phyloP scores from a whole-genome alignment of 1,140 invertebrate species.

The Neoseiulus cucumeris region DNA sequence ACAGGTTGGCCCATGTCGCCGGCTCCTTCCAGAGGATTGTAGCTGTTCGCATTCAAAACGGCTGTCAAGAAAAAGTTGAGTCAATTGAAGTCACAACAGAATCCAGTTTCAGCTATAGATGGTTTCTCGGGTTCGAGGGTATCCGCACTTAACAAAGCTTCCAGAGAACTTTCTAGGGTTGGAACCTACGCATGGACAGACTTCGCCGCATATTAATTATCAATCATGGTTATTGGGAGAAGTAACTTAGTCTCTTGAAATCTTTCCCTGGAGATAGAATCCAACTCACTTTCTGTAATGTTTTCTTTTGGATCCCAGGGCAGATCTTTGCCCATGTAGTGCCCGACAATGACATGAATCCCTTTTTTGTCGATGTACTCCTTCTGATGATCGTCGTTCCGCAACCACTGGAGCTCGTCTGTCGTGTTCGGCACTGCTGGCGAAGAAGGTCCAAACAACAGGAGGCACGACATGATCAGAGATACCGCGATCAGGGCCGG shows the following conservation, averaged over 20 bases:
- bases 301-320: constrained; percentile 36
- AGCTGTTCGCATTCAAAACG: constrained; percentile 58
- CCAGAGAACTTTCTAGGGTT: too few species aligned
- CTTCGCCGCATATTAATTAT: too few species aligned
- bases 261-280: too few species aligned
- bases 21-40: constrained; percentile 45
- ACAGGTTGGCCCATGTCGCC: constrained; percentile 62
- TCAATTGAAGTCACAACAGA: too few species aligned
- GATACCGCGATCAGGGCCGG: background rate
- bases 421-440: background rate
- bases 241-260: too few species aligned
- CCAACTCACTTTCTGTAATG: constrained; percentile 41
- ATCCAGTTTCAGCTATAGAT: too few species aligned
- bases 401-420: constrained; percentile 10
- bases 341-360: constrained; percentile 49
- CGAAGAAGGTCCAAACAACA: background rate
- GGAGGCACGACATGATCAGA: background rate
- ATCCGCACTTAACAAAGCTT: too few species aligned
- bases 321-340: constrained; percentile 49
- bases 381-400: constrained; percentile 29
- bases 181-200: too few species aligned
- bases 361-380: constrained; percentile 50
- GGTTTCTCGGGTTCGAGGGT: too few species aligned
- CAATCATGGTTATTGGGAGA: too few species aligned
- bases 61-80: constrained; percentile 36